Evolutionary conservation across 2,113 vertebrate genomes (phyloP).

Genomic region (Spheniscus mendiculus): DNA sequence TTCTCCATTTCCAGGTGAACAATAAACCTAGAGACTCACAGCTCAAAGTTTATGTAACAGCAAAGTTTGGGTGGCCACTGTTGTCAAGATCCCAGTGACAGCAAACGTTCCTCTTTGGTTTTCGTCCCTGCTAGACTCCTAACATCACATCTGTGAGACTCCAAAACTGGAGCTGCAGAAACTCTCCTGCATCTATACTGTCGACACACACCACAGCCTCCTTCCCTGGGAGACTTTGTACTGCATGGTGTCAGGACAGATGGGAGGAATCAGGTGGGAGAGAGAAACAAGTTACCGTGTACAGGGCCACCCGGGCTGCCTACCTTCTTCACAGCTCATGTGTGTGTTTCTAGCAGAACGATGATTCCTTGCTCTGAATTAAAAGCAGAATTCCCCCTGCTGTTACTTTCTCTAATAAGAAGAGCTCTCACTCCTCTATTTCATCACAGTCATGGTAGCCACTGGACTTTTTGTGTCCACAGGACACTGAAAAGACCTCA

Average conservation of each 20-base stretch:
- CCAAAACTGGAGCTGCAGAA: neutral
- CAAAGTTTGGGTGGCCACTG: neutral
- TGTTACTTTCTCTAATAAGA: neutral
- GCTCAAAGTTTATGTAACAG: neutral
- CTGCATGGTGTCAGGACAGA: accelerated
- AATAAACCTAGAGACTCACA: neutral
- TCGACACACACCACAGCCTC: neutral
- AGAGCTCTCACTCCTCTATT: neutral
- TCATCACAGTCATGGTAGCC: neutral
- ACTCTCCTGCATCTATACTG: neutral
- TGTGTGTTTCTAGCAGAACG: neutral
- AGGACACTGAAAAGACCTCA: neutral
- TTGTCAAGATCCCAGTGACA: neutral
- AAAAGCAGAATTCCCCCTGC: neutral
- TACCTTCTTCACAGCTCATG: neutral
- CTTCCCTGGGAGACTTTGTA: neutral
- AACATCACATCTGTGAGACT: neutral
- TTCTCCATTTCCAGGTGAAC: conserved; percentile 47
- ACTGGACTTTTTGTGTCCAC: neutral
- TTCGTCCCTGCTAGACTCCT: neutral
- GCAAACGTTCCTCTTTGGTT: neutral
- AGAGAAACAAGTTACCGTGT: neutral
- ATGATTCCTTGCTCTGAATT: neutral
- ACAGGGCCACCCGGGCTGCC: neutral
- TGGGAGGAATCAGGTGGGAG: neutral